A percentile compares a stretch with the other conserved stretches of the same genome.
Conservation (phyloP, 1,140 invertebrate species). For the Lethrus apterus region DNA sequence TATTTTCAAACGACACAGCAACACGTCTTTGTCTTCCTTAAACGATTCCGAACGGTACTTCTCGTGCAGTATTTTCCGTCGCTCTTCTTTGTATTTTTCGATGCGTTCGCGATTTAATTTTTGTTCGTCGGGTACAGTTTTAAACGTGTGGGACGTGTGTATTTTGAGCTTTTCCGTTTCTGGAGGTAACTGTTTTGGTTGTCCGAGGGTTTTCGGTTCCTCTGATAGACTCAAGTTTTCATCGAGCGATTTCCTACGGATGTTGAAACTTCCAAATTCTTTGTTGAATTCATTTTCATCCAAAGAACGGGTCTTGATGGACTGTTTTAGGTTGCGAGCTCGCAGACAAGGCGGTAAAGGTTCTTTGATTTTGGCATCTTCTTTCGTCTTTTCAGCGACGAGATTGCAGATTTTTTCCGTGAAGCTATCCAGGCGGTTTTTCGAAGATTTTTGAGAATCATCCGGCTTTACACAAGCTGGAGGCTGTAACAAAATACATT, state of each 20-base stretch:
- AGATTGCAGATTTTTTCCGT: conserved; percentile 4
- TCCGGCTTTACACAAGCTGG: no score
- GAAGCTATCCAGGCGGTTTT: background rate
- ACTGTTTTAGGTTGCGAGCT: conserved; percentile 49
- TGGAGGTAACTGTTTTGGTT: conserved; percentile 47
- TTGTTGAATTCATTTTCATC: conserved; percentile 63
- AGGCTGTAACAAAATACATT: no score
- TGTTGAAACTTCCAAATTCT: conserved; percentile 45
- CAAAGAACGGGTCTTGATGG: conserved; percentile 60
- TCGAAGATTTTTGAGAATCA: no score
- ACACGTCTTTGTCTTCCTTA: conserved; percentile 49
- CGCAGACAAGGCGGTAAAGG: conserved; percentile 48
- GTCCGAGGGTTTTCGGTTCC: conserved; percentile 45
- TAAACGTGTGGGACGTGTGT: background rate
- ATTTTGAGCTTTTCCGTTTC: conserved; percentile 44
- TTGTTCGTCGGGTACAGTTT: conserved; percentile 9
- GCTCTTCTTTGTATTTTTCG: conserved; percentile 85
- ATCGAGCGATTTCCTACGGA: conserved; percentile 45
- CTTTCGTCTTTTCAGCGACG: background rate
- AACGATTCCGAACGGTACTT: conserved; percentile 78
- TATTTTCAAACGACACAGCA: conserved; percentile 34
- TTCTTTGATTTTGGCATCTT: no score
- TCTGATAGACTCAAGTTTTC: conserved; percentile 40
- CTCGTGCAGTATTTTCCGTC: conserved; percentile 75
- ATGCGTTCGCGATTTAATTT: conserved; percentile 67